phyloP scores from a whole-genome alignment of 2,888 invertebrate genomes.

The Gasteruption jaculator region DNA sequence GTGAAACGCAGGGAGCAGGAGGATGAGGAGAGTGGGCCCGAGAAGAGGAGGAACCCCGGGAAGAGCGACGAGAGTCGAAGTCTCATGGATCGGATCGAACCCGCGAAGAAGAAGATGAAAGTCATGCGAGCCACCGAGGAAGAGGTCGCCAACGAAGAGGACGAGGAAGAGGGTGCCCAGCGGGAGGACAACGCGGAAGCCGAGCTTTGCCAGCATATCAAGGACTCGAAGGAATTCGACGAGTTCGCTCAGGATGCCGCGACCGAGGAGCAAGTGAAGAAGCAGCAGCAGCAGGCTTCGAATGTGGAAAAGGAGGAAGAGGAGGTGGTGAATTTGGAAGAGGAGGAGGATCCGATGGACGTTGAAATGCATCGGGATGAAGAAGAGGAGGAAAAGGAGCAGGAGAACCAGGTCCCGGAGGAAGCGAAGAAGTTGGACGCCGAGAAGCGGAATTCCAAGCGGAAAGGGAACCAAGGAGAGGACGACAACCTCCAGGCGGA shows the following conservation, averaged over 20 bases:
- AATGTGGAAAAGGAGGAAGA: conserved; percentile 62
- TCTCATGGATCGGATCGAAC: conserved; percentile 63
- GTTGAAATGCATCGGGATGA: conserved; percentile 37
- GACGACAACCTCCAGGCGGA: conserved; percentile 52
- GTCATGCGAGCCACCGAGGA: conserved; percentile 57
- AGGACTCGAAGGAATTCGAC: conserved; percentile 70
- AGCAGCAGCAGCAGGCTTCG: conserved; percentile 65
- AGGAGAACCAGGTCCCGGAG: conserved; percentile 52
- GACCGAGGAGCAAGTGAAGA: conserved; percentile 76
- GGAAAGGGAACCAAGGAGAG: conserved; percentile 36
- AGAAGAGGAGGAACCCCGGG: conserved; percentile 69
- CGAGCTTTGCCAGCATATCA: conserved; percentile 80
- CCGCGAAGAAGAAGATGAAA: conserved; percentile 61
- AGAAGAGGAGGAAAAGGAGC: conserved; percentile 39
- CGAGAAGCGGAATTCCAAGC: conserved; percentile 49
- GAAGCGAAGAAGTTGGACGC: conserved; percentile 46
- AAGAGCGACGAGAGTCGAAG: conserved; percentile 70
- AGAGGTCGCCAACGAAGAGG: conserved; percentile 51
- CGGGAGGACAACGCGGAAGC: conserved; percentile 51
- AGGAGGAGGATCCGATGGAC: conserved; percentile 49
- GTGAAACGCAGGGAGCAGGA: conserved; percentile 45
- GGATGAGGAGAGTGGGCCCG: conserved; percentile 50
- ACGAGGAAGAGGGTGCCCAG: conserved; percentile 52
- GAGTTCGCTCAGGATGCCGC: conserved; percentile 73
- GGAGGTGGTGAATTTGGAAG: conserved; percentile 47